Evolutionary conservation across 2,888 invertebrate species (phyloP).

Genomic region (Papilio gigon): DNA sequence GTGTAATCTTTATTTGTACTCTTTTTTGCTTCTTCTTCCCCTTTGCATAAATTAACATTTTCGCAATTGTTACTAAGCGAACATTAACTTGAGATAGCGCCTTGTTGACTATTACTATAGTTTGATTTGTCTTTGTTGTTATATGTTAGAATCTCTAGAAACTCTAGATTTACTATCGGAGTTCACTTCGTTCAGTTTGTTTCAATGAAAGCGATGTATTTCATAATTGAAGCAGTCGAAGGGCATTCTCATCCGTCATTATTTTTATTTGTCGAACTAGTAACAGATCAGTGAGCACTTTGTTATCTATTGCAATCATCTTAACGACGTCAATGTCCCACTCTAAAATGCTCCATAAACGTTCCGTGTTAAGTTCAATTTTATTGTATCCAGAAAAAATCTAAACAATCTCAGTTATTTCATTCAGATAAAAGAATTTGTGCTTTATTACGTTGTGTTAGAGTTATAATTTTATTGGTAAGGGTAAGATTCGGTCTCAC

Average conservation of each 20-base stretch:
- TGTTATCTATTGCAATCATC: conserved; percentile 72
- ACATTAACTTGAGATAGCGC: conserved; percentile 23
- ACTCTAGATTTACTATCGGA: not conserved
- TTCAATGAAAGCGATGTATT: conserved; percentile 6
- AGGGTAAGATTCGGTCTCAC: conserved; percentile 57
- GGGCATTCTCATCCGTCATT: conserved; percentile 48
- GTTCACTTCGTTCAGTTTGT: not conserved
- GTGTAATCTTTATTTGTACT: conserved; percentile 76
- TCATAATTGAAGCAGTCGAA: conserved; percentile 43
- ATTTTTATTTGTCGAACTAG: conserved; percentile 72
- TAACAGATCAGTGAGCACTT: conserved; percentile 75
- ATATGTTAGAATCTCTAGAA: too few relatives aligned
- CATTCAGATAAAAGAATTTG: conserved; percentile 39
- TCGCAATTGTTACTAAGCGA: conserved; percentile 55
- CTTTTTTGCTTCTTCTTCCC: conserved; percentile 74
- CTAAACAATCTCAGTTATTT: conserved; percentile 52
- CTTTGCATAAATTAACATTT: conserved; percentile 81
- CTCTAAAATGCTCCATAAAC: conserved; percentile 55
- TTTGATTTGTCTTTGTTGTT: not conserved
- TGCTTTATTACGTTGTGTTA: conserved; percentile 43
- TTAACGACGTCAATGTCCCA: conserved; percentile 50
- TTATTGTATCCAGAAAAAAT: conserved; percentile 51
- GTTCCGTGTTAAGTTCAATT: conserved; percentile 57
- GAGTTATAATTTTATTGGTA: conserved; percentile 49
- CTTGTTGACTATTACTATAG: not conserved